Base-by-base conservation (phyloP, 2,113 vertebrate species). In the Rhea pennata region DNA sequence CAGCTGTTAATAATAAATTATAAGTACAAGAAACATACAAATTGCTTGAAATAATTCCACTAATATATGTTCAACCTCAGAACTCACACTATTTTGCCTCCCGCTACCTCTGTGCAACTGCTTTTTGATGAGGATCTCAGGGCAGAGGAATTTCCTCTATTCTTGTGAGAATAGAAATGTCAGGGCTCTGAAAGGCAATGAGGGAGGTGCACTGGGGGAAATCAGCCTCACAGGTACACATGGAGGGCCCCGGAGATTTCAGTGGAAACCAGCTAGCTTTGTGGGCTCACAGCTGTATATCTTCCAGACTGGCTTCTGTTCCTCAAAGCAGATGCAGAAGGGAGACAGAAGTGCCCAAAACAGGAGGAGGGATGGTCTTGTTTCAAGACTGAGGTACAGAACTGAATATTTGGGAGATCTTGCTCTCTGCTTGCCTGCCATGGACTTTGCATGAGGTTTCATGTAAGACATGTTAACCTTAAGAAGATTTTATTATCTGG, bases 1-100 rank as follows among this genome's bases (percentile, higher is more conserved):
- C 75, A 73, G 78, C 40, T 87, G 77, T 78, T 95, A 96, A 95
- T 95, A 96, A 90, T 91, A 92, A 96, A 84, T 93, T 91, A 23
- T 74, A 87, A 94, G 88, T 78, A 93, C 87, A 91, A 84, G 26
- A 2, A 93, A 86, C 73, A 59, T 88, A 92, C 48, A 71, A 67
- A 76, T 36, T 88, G 40, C 81, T 83, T 84, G 75, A 95, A 95
- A 87, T 92, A 90, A 84, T 92, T 94, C 69, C 71, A 76, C 64
- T 67, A 74, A 71, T 87, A 48, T 39, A 70, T 92, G 26, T 65
- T 95, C 62, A 81, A 50, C 83, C 95, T 83, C n/a, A 66, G 62
- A 93, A 92, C 27, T 85, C 8, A 1, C 33, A 56, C 17, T 65
- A 15, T 81, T 94, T 96, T 86, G 39, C 27, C 39, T 80, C 27